Percentiles rank a stretch among this genome's conserved stretches.
Conservation (phyloP, 2,888 invertebrate species). For the Bellardia bayeri region DNA sequence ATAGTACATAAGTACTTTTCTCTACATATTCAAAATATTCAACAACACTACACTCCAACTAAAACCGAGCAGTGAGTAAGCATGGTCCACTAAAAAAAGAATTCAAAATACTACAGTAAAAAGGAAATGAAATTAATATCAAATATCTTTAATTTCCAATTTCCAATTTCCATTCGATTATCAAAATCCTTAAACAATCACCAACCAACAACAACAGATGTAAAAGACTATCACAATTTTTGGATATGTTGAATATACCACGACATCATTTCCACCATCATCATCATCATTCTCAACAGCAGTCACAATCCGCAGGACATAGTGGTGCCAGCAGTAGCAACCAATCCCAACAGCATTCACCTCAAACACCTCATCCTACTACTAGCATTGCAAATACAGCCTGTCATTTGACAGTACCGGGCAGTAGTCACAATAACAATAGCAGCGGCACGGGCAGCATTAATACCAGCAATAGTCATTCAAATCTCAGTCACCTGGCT, state of each 20-base stretch:
- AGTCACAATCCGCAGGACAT: constrained; percentile 32
- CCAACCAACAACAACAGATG: constrained; percentile 54
- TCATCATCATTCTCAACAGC: constrained; percentile 10
- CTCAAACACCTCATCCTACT: constrained; percentile 57
- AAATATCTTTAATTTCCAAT: constrained; percentile 39
- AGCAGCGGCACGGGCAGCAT: constrained; percentile 36
- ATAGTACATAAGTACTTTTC: neutral
- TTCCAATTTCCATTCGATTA: constrained; percentile 23
- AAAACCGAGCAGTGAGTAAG: constrained; percentile 33
- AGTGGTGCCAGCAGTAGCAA: constrained; percentile 62
- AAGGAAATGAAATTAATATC: constrained; percentile 12
- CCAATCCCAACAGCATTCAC: constrained; percentile 70
- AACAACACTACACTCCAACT: neutral
- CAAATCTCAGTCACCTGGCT: constrained; percentile 45
- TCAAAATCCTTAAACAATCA: neutral
- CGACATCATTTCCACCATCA: constrained; percentile 67
- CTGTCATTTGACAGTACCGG: constrained; percentile 47
- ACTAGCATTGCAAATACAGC: neutral
- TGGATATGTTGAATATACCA: constrained; percentile 76
- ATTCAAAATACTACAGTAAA: neutral
- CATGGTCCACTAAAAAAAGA: neutral
- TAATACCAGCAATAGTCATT: constrained; percentile 37
- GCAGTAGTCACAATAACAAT: constrained; percentile 6
- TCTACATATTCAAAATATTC: neutral
- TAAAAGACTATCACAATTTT: constrained; percentile 76